These are phyloP conservation scores for Nemotelus nigrinus DNA, from an alignment of 2,888 invertebrate species.

Conservation along the genomic window DNA sequence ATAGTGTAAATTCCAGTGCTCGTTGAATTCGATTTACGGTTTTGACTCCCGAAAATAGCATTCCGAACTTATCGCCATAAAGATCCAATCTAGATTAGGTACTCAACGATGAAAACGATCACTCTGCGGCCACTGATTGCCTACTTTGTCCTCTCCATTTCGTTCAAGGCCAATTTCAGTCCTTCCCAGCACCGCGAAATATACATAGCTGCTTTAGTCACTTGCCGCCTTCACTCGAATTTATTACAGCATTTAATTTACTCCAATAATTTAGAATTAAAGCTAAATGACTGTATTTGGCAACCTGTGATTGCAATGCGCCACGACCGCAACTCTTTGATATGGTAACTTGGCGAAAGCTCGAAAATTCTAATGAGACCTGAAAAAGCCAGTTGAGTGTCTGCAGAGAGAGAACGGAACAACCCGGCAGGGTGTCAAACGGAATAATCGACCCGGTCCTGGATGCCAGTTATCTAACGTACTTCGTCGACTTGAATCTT, in stretches of 20 bases:
- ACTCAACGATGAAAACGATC: conserved; percentile 2
- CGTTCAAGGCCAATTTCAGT: conserved; percentile 4
- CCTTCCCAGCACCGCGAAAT: conserved; percentile 2
- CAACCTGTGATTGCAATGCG: background rate
- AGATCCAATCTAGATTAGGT: conserved; percentile 27
- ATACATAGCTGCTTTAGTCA: background rate
- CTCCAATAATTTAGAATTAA: conserved; percentile 23
- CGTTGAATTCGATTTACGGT: background rate
- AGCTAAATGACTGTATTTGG: conserved; percentile 8
- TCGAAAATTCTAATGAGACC: conserved; percentile 20
- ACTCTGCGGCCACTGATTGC: conserved; percentile 1
- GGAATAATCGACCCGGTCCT: background rate
- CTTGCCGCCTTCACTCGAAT: too few species aligned
- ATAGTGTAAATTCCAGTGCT: conserved; percentile 2
- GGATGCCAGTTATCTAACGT: background rate
- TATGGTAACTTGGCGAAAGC: conserved; percentile 18
- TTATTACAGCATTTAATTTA: background rate
- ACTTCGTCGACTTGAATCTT: conserved; percentile 2
- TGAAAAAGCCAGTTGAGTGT: background rate
- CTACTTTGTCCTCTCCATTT: background rate
- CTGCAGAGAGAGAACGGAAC: background rate
- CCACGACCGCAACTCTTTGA: conserved; percentile 15
- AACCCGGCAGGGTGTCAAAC: background rate
- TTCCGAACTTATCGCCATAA: conserved; percentile 15
- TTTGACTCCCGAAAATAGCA: background rate